These are phyloP conservation scores for Melanostigma gelatinosum DNA, from an alignment of 2,113 vertebrate genomes.

Conservation along the genomic window DNA sequence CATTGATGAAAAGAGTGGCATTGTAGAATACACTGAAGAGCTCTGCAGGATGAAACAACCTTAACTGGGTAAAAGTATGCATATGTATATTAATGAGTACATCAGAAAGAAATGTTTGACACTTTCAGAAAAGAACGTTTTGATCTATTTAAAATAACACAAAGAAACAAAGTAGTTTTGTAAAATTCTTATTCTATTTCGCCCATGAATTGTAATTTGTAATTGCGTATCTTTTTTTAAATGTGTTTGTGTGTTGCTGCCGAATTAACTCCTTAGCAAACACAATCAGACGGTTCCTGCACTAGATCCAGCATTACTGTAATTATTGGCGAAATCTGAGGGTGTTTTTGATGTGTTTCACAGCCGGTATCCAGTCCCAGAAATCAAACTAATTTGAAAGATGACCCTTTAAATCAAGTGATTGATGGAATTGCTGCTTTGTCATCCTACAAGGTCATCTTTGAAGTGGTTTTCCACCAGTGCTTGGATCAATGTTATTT, in stretches of 20 bases:
- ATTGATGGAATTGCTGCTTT: neutral
- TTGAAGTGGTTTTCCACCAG: neutral
- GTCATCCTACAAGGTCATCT: neutral
- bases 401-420: conserved; percentile 8
- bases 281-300: neutral
- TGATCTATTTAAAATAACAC: neutral
- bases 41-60: neutral
- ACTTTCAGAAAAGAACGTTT: neutral
- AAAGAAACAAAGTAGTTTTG: too few species aligned
- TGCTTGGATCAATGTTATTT: conserved; percentile 1
- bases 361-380: neutral
- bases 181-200: neutral
- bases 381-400: neutral
- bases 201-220: neutral
- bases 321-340: conserved; percentile 1
- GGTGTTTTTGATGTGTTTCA: neutral
- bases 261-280: conserved; percentile 18
- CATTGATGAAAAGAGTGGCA: neutral
- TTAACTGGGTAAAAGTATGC: neutral
- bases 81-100: neutral
- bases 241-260: conserved; percentile 1
- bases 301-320: conserved; percentile 3
- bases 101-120: neutral
- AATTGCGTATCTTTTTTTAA: neutral
- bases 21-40: neutral